Conservation (phyloP, 2,797 vertebrate species). For the Semaprochilodus insignis region DNA sequence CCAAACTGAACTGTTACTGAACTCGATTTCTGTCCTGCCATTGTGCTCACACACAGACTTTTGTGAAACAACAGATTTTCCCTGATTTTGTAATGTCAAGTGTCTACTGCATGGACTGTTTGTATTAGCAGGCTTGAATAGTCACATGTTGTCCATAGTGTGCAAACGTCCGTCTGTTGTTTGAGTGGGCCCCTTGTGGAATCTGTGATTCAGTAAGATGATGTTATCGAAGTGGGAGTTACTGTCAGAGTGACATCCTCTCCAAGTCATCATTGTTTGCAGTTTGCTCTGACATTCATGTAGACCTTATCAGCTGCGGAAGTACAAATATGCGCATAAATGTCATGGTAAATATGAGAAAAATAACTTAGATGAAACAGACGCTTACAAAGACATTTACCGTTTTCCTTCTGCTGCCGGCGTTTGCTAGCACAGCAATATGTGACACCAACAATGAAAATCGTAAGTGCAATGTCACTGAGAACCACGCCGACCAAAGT, state of each 20-base stretch:
- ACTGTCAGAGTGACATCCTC: neutral
- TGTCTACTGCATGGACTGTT: no score
- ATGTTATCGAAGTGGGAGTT: neutral
- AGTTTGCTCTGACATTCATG: conserved; percentile 77
- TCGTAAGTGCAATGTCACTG: conserved; percentile 75
- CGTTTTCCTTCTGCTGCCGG: conserved; percentile 64
- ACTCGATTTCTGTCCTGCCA: no score
- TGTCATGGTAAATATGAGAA: neutral
- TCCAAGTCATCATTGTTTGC: conserved; percentile 62
- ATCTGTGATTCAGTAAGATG: neutral
- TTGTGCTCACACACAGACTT: no score
- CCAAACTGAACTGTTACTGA: no score
- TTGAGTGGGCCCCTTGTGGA: neutral
- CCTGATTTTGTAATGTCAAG: no score
- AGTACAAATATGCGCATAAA: conserved; percentile 1
- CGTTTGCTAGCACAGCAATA: conserved; percentile 72
- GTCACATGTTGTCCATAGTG: no score
- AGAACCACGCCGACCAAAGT: conserved; percentile 71
- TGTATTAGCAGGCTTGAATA: no score
- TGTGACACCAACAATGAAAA: conserved; percentile 72
- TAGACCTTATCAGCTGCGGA: conserved; percentile 78
- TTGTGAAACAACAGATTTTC: no score
- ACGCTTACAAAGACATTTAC: conserved; percentile 53
- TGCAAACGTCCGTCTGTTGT: no score
- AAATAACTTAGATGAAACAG: neutral